Evolutionary conservation across 2,888 invertebrate genomes (phyloP), one percentile per base, ranked within the genome.

Genomic region (Ptilodon capucinus): DNA sequence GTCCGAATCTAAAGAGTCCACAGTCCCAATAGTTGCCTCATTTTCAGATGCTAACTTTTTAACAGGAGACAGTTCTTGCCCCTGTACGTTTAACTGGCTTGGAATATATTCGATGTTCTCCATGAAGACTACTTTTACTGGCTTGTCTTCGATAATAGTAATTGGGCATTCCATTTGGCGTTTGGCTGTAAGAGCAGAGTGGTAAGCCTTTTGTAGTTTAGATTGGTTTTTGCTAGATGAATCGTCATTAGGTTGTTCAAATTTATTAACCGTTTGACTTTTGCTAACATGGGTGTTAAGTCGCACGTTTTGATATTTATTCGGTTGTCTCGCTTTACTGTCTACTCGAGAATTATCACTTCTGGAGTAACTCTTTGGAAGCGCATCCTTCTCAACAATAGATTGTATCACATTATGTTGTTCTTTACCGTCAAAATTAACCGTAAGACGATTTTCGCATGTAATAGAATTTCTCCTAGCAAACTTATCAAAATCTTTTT

Each of bases 401-500:
- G 78, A 79, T 64, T 87, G 76, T 30, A 81, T 66, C 4, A 86
- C 74, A 55, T 84, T 85, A 43, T 78, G 81, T 11, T 78, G 63
- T 54, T 87, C 82, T 57, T 77, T 83, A 4, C 60, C 61, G 42
- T 87, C 85, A 53, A 78, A 84, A 51, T 79, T 86, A 8, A 90
- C 83, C 17, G 87, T 85, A 0, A 89, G 62, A 51, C 84, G 71
- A 57, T 88, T 85, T 65, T 89, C 87, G 48, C 82, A 90, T 3
- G 82, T 84, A 35, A 83, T 76, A 4, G 91, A 90, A 67, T 89
- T 91, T 48, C 89, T 72, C 60, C 90, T 73, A 1, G 79, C 89
- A 60, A 91, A 91, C 68, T 88, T 89, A 55, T 91, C 91, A 53
- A 91, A 91, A 36, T 91, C 91, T 42, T 80, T 89, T 76, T 91